Evolutionary conservation across 2,797 vertebrate genomes (phyloP).

Genomic region (Diplodus sargus): DNA sequence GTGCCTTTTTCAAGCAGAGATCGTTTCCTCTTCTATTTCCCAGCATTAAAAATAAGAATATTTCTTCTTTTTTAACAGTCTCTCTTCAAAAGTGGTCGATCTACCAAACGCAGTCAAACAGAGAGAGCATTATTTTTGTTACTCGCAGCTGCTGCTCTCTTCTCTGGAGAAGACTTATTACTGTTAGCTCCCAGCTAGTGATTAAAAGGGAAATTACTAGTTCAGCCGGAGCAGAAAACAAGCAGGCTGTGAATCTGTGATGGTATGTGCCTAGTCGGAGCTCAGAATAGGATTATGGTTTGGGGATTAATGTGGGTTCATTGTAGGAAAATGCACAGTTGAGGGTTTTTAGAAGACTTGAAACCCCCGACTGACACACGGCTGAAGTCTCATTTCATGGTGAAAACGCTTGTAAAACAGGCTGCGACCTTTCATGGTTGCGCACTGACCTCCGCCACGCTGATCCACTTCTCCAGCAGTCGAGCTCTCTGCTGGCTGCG

Average conservation of each 20-base stretch:
- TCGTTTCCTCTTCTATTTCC: constrained; percentile 17
- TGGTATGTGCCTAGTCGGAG: constrained; percentile 36
- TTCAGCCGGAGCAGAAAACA: constrained; percentile 15
- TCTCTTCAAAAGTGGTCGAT: not conserved
- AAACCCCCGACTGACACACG: constrained; percentile 16
- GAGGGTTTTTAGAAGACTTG: constrained; percentile 29
- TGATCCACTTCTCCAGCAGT: constrained; percentile 94
- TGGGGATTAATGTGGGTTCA: constrained; percentile 50
- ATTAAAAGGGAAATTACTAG: constrained; percentile 23
- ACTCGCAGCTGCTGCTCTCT: constrained; percentile 12
- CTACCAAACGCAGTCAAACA: no score
- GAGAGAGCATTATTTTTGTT: not conserved
- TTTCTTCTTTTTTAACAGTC: constrained; percentile 4
- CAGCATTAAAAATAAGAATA: not conserved
- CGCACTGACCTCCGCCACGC: constrained; percentile 88
- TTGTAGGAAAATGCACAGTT: constrained; percentile 47
- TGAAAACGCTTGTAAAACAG: not conserved
- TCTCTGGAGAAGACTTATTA: not conserved
- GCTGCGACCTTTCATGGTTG: constrained; percentile 12
- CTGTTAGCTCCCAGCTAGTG: constrained; percentile 27
- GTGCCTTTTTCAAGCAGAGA: constrained; percentile 1
- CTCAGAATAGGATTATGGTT: constrained; percentile 55
- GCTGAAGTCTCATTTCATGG: constrained; percentile 16
- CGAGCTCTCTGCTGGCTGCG: constrained; percentile 89
- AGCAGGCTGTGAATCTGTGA: constrained; percentile 26